Evolutionary conservation across 2,888 invertebrate species (phyloP).

Genomic region (Orchestes rusci): DNA sequence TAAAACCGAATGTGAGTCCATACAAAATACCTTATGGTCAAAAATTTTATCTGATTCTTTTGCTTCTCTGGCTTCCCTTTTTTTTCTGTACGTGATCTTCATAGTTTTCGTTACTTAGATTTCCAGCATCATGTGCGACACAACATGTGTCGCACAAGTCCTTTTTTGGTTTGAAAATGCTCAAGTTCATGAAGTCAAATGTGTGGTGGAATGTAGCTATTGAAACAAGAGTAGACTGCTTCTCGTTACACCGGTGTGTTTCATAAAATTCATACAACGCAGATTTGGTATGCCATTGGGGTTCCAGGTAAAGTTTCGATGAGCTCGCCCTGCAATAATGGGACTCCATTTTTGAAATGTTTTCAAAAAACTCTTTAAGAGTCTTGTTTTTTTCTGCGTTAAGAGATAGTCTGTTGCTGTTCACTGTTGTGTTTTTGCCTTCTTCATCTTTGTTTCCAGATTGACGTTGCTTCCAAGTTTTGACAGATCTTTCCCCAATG

Average conservation of each 20-base stretch:
- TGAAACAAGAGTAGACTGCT: background rate
- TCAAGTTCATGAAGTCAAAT: background rate
- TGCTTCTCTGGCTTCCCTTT: slow-evolving; percentile 15
- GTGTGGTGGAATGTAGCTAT: background rate
- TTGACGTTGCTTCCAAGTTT: background rate
- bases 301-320: background rate
- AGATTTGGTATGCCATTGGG: background rate
- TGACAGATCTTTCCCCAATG: background rate
- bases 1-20: slow-evolving; percentile 26
- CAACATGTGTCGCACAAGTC: background rate
- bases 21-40: no score
- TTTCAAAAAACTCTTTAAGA: background rate
- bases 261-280: slow-evolving; percentile 1
- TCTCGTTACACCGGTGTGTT: background rate
- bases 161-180: background rate
- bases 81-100: slow-evolving; percentile 3
- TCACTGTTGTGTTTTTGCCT: background rate
- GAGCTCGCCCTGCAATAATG: slow-evolving; percentile 1
- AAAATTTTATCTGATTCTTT: slow-evolving; percentile 14
- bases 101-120: background rate
- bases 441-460: background rate
- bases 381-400: background rate
- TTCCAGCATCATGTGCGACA: background rate
- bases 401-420: background rate
- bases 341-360: background rate